These are phyloP conservation scores for Nymphalis polychloros DNA, from an alignment of 2,888 invertebrate species.

Conservation along the genomic window DNA sequence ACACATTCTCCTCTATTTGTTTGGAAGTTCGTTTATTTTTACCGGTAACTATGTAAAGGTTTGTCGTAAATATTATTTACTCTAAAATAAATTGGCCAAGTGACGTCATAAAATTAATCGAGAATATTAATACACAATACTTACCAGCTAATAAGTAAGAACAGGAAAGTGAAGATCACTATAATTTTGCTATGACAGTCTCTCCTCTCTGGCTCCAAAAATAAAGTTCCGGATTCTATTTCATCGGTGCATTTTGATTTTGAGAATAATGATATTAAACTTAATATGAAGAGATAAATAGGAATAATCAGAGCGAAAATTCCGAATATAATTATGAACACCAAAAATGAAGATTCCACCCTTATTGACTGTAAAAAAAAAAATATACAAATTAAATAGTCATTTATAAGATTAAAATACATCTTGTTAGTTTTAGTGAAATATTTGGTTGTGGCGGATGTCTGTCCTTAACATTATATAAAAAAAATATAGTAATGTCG, in stretches of 20 bases:
- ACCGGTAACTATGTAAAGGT: no score
- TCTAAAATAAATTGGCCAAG: background rate
- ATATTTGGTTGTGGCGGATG: no score
- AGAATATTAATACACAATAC: slow-evolving; percentile 38
- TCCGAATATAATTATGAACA: slow-evolving; percentile 82
- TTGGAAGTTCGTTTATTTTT: background rate
- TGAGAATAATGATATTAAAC: slow-evolving; percentile 78
- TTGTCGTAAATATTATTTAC: no score
- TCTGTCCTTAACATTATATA: no score
- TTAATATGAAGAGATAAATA: slow-evolving; percentile 73
- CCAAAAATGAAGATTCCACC: slow-evolving; percentile 86
- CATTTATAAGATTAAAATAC: background rate
- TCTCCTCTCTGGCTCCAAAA: slow-evolving; percentile 62
- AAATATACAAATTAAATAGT: slow-evolving; percentile 15
- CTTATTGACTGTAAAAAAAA: slow-evolving; percentile 83
- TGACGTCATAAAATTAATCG: background rate
- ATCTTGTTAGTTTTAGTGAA: no score
- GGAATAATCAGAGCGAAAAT: slow-evolving; percentile 85
- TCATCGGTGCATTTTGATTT: slow-evolving; percentile 65
- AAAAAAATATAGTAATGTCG: no score
- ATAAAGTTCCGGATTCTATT: slow-evolving; percentile 69
- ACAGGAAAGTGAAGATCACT: slow-evolving; percentile 63
- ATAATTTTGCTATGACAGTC: slow-evolving; percentile 69
- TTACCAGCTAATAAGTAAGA: slow-evolving; percentile 73
- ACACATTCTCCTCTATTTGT: background rate